Conservation (phyloP, 1,140 invertebrate genomes). For the Aphidius gifuensis region DNA sequence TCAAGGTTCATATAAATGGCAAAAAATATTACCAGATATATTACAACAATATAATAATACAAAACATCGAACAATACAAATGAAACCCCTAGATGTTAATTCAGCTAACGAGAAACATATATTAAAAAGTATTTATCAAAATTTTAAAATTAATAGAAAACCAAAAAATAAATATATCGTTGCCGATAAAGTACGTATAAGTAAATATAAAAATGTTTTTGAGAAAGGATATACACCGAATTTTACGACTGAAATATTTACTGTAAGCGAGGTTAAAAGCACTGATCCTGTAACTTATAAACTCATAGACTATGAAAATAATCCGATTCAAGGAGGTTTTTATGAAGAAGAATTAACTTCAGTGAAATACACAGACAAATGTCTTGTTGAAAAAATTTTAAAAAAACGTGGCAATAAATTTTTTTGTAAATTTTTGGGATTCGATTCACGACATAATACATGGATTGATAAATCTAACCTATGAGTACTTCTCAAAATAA, state of each 20-base stretch:
- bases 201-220: slow-evolving; percentile 7
- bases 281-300: slow-evolving; percentile 1
- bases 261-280: not conserved
- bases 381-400: not conserved
- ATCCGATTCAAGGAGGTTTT: not conserved
- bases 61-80: not conserved
- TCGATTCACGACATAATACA: too few relatives aligned
- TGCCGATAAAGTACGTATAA: slow-evolving; percentile 9
- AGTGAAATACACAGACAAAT: not conserved
- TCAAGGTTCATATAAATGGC: not conserved
- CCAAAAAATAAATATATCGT: not conserved
- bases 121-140: not conserved
- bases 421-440: too few relatives aligned
- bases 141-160: not conserved
- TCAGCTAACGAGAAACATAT: slow-evolving; percentile 9
- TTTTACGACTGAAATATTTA: slow-evolving; percentile 11
- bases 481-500: too few relatives aligned
- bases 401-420: too few relatives aligned
- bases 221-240: slow-evolving; percentile 4
- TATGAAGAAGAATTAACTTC: not conserved
- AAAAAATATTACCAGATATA: not conserved
- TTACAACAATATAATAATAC: not conserved
- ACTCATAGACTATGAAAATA: not conserved
- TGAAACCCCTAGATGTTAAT: slow-evolving; percentile 4
- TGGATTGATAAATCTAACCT: too few relatives aligned